A percentile compares a stretch with the other conserved stretches of the same genome.
phyloP scores from a whole-genome alignment of 2,113 vertebrate genomes.

The Macquaria ambigua region DNA sequence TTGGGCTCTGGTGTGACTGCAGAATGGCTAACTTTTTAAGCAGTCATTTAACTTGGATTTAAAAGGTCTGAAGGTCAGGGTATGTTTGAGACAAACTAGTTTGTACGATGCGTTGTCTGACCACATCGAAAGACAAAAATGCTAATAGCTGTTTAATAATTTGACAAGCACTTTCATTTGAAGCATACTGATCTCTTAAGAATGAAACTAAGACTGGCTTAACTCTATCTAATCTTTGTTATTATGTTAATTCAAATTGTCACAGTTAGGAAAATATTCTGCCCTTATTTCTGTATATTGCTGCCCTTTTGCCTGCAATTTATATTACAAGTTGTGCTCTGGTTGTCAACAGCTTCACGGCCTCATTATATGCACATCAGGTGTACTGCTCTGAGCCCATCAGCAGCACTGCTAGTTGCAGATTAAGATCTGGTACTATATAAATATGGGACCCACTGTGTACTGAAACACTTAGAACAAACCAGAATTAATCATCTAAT shows the following conservation, averaged over 20 bases:
- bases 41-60: not conserved
- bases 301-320: not conserved
- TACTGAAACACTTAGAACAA: conserved; percentile 7
- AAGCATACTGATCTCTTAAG: not conserved
- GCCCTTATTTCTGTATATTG: not conserved
- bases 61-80: not conserved
- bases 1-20: too few species aligned
- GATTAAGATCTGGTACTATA: conserved; percentile 27
- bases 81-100: not conserved
- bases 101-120: not conserved
- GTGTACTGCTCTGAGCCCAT: not conserved
- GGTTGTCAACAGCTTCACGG: conserved; percentile 12
- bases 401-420: not conserved
- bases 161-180: not conserved
- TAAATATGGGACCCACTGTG: conserved; percentile 12
- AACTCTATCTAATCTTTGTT: not conserved
- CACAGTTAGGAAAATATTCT: not conserved
- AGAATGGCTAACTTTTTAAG: not conserved
- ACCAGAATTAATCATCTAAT: conserved; percentile 20
- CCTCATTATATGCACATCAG: conserved; percentile 36
- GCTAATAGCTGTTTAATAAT: not conserved
- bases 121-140: not conserved
- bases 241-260: not conserved
- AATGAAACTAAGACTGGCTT: not conserved
- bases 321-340: not conserved